phyloP scores from a whole-genome alignment of 2,888 invertebrate genomes.

The Linnaemya tessellans region DNA sequence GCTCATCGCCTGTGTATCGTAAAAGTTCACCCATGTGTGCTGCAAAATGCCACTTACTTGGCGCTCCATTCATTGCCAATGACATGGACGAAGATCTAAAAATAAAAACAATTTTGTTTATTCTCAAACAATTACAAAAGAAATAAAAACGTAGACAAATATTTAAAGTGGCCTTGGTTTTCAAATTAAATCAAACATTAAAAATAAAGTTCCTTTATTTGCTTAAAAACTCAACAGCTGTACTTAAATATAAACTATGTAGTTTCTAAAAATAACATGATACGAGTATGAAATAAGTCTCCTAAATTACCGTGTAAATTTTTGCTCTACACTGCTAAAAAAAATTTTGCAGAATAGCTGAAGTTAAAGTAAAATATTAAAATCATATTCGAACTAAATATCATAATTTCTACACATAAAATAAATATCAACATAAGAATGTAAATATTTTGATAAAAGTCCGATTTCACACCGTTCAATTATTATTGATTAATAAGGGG shows the following conservation, averaged over 20 bases:
- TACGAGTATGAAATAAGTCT: not conserved
- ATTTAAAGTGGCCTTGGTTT: conserved; percentile 36
- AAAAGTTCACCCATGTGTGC: conserved; percentile 83
- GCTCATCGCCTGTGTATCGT: conserved; percentile 81
- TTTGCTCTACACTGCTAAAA: conserved; percentile 39
- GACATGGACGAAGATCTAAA: conserved; percentile 83
- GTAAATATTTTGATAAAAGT: too few species aligned
- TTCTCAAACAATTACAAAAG: conserved; percentile 36
- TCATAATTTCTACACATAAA: too few species aligned
- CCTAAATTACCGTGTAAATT: conserved; percentile 27
- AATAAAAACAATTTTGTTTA: conserved; percentile 55
- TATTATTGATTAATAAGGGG: too few species aligned
- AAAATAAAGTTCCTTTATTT: conserved; percentile 52
- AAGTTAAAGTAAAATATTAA: too few species aligned
- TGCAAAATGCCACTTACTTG: conserved; percentile 83
- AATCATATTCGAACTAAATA: too few species aligned
- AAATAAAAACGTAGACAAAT: not conserved
- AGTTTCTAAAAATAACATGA: conserved; percentile 42
- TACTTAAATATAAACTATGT: conserved; percentile 37
- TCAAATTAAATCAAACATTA: conserved; percentile 21
- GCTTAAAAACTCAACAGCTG: conserved; percentile 26
- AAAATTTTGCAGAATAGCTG: not conserved
- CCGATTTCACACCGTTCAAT: too few species aligned
- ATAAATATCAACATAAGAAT: too few species aligned
- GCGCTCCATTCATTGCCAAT: conserved; percentile 82